Evolutionary conservation across 1,140 invertebrate species (phyloP).

Genomic region (Papilio glaucus): DNA sequence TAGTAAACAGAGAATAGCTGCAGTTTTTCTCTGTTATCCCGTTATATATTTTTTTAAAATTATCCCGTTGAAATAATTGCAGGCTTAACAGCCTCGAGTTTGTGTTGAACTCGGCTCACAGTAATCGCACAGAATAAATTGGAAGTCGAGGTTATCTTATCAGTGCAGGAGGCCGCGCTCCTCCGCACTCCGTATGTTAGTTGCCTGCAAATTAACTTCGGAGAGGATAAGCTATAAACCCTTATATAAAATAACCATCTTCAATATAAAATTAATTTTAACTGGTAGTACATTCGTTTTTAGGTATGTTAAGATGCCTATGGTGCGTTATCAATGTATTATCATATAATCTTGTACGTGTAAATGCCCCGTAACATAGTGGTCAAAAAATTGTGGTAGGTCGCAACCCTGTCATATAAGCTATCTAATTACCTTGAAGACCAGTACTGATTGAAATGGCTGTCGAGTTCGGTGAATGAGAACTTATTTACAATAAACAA

Average conservation of each 20-base stretch:
- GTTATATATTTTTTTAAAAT: not conserved
- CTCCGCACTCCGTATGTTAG: slow-evolving; percentile 43
- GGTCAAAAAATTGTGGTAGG: too few relatives aligned
- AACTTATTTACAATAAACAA: too few relatives aligned
- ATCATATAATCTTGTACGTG: too few relatives aligned
- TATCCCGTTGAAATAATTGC: not conserved
- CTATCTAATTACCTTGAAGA: too few relatives aligned
- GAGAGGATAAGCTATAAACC: slow-evolving; percentile 34
- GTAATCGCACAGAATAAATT: slow-evolving; percentile 68
- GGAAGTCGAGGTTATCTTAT: slow-evolving; percentile 82
- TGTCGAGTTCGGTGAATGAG: too few relatives aligned
- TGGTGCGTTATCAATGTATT: too few relatives aligned
- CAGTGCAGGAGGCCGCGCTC: slow-evolving; percentile 65
- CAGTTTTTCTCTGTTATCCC: not conserved
- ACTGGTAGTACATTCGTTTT: not conserved
- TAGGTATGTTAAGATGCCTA: not conserved
- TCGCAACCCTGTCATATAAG: too few relatives aligned
- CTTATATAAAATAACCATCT: not conserved
- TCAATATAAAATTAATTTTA: not conserved
- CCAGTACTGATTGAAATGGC: too few relatives aligned
- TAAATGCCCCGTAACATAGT: too few relatives aligned
- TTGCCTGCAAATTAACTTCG: slow-evolving; percentile 52
- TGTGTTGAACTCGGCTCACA: not conserved
- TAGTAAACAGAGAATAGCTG: not conserved
- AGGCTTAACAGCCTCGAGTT: not conserved